Conservation (phyloP, 2,888 invertebrate genomes). For the Timandra comae region DNA sequence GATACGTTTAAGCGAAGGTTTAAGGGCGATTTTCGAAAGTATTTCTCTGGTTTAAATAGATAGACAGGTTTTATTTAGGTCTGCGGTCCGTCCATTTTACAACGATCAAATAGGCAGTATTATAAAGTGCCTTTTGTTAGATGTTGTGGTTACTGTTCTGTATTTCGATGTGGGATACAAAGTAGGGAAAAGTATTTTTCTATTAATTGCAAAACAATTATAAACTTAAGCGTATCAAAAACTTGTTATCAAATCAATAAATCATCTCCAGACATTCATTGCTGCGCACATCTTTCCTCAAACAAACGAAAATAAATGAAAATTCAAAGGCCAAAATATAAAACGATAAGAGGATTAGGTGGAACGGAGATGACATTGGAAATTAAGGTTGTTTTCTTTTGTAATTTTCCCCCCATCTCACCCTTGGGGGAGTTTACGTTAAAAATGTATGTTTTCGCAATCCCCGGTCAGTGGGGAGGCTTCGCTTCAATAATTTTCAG, state of each 20-base stretch:
- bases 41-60: no score
- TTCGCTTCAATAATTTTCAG: conserved; percentile 53
- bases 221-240: no score
- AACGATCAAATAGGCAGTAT: no score
- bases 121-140: no score
- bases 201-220: no score
- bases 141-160: no score
- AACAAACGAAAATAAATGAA: conserved; percentile 75
- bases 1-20: no score
- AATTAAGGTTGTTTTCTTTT: conserved; percentile 77
- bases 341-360: conserved; percentile 76
- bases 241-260: conserved; percentile 47
- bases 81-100: no score
- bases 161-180: no score
- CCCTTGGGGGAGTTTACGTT: conserved; percentile 58
- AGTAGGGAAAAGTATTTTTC: no score
- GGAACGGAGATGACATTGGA: conserved; percentile 77
- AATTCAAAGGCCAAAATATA: conserved; percentile 75
- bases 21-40: no score
- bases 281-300: conserved; percentile 56
- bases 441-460: conserved; percentile 68
- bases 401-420: conserved; percentile 70
- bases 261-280: conserved; percentile 36
- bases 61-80: no score
- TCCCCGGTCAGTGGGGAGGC: conserved; percentile 44